Base-by-base conservation (phyloP, 1,140 invertebrate genomes). In the Amyelois transitella region DNA sequence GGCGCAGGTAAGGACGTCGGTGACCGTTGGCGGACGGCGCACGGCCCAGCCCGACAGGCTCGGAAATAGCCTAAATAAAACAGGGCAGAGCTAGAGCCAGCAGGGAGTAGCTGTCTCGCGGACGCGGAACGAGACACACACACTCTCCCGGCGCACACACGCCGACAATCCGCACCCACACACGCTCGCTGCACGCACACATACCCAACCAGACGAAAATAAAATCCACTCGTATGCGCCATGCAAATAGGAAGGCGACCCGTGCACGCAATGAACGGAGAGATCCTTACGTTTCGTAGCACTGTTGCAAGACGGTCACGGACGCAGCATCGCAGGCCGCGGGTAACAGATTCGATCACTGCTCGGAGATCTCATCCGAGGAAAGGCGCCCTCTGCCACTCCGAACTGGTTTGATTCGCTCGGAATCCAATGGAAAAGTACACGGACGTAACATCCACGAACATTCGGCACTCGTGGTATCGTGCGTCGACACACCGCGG, bases 51-150 rank as follows among this genome's bases (percentile, higher is more conserved):
- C 59, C 64, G 72, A 74, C 62, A 75, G 72, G 75, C 76, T 78
- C 83, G 76, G 80, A 83, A 77, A 83, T 80, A 83, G 85, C 78
- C 81, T 86, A 86, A 84, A 86, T 86, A 86, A 84, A 86, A 75
- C 78, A 61, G 77, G 73, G 69, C 69, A 78, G n/a, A n/a, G 32
- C 32, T 38, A 38, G 12, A 38, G 32, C 32, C 32, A 14, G 65
- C 77, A 73, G 81, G 77, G 82, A 82, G 76, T 65, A 83, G 74
- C 75, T 77, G 74, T 74, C 78, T 75, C 73, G 66, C 66, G 71
- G 70, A 75, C 74, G 62, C 58, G 61, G 69, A 72, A 69, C 73
- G 68, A 67, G 50, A 43, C 55, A 60, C 72, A 70, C 66, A 73
- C 71, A 72, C 64, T 57, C 47, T 28, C 51, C 44, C 47, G 22